Conservation (phyloP, 2,888 invertebrate genomes). For the Monoplex corrugatus region DNA sequence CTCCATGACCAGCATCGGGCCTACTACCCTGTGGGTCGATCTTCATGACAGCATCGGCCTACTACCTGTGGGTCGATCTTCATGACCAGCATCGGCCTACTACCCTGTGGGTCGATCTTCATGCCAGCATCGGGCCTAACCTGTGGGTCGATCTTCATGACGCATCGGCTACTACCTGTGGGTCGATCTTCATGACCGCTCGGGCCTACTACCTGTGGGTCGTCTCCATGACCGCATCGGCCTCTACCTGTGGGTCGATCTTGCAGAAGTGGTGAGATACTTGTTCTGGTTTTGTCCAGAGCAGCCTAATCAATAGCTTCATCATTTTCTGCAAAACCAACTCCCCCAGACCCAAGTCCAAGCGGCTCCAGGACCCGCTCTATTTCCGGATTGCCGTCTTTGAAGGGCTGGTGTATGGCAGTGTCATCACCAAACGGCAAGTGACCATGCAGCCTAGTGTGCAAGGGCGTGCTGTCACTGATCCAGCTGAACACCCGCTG, state of each 20-base stretch:
- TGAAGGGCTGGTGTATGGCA: conserved; percentile 21
- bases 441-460: neutral
- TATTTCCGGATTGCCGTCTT: conserved; percentile 24
- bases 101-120: too few relatives aligned
- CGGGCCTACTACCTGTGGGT: conserved; percentile 53
- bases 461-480: neutral
- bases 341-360: neutral
- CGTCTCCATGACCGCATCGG: too few relatives aligned
- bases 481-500: conserved; percentile 31
- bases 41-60: too few relatives aligned
- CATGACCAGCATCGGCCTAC: too few relatives aligned
- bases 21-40: too few relatives aligned
- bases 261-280: conserved; percentile 51
- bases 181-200: conserved; percentile 45
- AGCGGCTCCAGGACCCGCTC: neutral
- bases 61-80: too few relatives aligned
- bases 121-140: too few relatives aligned
- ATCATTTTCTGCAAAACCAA: conserved; percentile 42
- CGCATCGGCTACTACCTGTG: too few relatives aligned
- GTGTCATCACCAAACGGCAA: conserved; percentile 10
- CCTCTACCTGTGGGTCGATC: conserved; percentile 50
- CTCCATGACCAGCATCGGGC: too few relatives aligned
- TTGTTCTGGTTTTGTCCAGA: conserved; percentile 49
- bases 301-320: conserved; percentile 48
- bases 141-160: too few relatives aligned